These are phyloP conservation scores for Diadophis punctatus DNA, from an alignment of 2,113 vertebrate genomes.

Conservation along the genomic window DNA sequence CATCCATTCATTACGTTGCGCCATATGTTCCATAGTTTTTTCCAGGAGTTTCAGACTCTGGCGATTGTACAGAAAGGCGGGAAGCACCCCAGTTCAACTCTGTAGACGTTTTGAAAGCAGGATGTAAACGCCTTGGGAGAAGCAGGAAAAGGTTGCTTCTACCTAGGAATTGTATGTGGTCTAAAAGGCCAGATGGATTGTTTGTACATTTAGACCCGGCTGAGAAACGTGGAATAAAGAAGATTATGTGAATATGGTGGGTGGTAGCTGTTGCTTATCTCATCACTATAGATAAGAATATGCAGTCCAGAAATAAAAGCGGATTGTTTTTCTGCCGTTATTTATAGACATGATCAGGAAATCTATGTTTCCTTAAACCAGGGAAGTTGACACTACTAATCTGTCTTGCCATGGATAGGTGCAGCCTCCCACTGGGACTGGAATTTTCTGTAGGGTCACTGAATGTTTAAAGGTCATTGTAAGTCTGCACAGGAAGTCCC, in stretches of 20 bases:
- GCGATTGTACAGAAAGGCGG: slow-evolving; percentile 25
- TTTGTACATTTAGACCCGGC: neutral
- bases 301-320: slow-evolving; percentile 20
- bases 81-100: slow-evolving; percentile 38
- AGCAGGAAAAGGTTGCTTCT: slow-evolving; percentile 11
- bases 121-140: slow-evolving; percentile 16
- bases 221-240: neutral
- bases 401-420: slow-evolving; percentile 2
- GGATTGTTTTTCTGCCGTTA: slow-evolving; percentile 10
- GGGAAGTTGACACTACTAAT: slow-evolving; percentile 19
- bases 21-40: slow-evolving; percentile 11
- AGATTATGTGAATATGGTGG: neutral
- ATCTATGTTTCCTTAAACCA: slow-evolving; percentile 28
- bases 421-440: neutral
- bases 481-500: neutral
- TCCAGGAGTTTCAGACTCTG: slow-evolving; percentile 1
- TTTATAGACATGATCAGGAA: slow-evolving; percentile 50
- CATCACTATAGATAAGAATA: slow-evolving; percentile 11
- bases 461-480: neutral
- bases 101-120: slow-evolving; percentile 20
- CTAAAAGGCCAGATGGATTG: neutral
- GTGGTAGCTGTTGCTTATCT: slow-evolving; percentile 4
- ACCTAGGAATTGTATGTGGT: neutral
- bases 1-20: slow-evolving; percentile 45
- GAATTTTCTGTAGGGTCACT: neutral